Conservation (phyloP, 1,140 invertebrate species). For the Drosophila triauraria region DNA sequence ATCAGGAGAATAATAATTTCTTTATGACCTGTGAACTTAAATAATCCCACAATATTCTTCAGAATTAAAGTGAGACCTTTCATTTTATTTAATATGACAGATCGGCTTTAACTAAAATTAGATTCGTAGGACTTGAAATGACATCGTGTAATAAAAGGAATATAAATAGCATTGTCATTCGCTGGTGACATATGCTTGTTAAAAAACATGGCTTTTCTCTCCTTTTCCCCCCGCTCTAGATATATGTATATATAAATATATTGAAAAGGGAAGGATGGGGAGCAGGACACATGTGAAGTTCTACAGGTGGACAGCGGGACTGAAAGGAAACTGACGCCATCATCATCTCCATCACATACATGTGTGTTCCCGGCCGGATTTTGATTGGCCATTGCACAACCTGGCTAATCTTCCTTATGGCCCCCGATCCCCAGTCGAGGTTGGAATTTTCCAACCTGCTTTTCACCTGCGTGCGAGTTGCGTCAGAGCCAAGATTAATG, state of each 20-base stretch:
- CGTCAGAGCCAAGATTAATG: constrained; percentile 74
- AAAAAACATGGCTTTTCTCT: constrained; percentile 14
- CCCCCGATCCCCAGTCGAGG: constrained; percentile 2
- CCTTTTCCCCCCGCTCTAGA: background rate
- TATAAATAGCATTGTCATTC: constrained; percentile 22
- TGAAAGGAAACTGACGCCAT: constrained; percentile 31
- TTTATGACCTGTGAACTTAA: background rate
- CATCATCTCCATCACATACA: constrained; percentile 30
- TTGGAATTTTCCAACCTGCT: constrained; percentile 13
- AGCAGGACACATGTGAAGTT: background rate
- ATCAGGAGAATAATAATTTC: background rate
- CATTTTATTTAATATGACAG: constrained; percentile 7
- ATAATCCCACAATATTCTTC: background rate
- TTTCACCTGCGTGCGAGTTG: constrained; percentile 40
- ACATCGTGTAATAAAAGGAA: background rate
- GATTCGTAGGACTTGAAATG: background rate
- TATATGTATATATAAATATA: background rate
- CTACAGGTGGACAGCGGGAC: constrained; percentile 31
- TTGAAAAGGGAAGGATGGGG: background rate
- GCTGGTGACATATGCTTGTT: constrained; percentile 20
- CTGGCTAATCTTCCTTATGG: constrained; percentile 25
- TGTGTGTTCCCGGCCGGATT: constrained; percentile 22
- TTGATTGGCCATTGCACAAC: constrained; percentile 51
- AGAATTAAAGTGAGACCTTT: background rate
- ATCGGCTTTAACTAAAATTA: background rate